Evolutionary conservation across 2,797 vertebrate species (phyloP).

Genomic region (Centropyge bicolor): DNA sequence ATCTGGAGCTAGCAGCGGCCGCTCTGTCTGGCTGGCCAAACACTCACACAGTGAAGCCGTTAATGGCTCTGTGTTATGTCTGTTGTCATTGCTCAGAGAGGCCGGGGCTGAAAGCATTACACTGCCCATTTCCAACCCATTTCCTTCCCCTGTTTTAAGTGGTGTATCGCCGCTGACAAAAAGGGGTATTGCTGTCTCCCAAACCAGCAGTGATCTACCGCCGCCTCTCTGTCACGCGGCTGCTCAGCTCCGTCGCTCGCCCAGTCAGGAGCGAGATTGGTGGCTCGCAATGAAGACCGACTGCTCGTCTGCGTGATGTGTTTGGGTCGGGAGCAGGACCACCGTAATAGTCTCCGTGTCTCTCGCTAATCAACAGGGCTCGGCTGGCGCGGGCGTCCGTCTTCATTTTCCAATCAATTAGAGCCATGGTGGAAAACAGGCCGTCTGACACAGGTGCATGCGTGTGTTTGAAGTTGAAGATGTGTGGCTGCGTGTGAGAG

Average conservation of each 20-base stretch:
- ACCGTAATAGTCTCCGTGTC: slow-evolving; percentile 45
- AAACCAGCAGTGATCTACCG: slow-evolving; percentile 28
- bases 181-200: slow-evolving; percentile 32
- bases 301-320: slow-evolving; percentile 49
- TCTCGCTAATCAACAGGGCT: slow-evolving; percentile 54
- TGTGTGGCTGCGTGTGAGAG: slow-evolving; percentile 22
- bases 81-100: slow-evolving; percentile 69
- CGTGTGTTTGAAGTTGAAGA: slow-evolving; percentile 25
- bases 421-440: slow-evolving; percentile 53
- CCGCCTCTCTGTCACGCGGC: slow-evolving; percentile 18
- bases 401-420: slow-evolving; percentile 71
- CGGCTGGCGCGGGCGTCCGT: slow-evolving; percentile 36
- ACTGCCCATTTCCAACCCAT: slow-evolving; percentile 65
- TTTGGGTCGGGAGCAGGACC: slow-evolving; percentile 38
- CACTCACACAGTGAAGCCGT: slow-evolving; percentile 58
- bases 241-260: slow-evolving; percentile 23
- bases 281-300: slow-evolving; percentile 29
- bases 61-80: slow-evolving; percentile 74
- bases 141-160: slow-evolving; percentile 59
- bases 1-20: slow-evolving; percentile 43
- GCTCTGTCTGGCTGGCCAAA: slow-evolving; percentile 55
- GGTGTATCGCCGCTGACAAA: slow-evolving; percentile 26
- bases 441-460: slow-evolving; percentile 47
- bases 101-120: slow-evolving; percentile 64
- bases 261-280: slow-evolving; percentile 44